Evolutionary conservation across 1,140 invertebrate species (phyloP).

Genomic region (Brachionus rotundiformis): DNA sequence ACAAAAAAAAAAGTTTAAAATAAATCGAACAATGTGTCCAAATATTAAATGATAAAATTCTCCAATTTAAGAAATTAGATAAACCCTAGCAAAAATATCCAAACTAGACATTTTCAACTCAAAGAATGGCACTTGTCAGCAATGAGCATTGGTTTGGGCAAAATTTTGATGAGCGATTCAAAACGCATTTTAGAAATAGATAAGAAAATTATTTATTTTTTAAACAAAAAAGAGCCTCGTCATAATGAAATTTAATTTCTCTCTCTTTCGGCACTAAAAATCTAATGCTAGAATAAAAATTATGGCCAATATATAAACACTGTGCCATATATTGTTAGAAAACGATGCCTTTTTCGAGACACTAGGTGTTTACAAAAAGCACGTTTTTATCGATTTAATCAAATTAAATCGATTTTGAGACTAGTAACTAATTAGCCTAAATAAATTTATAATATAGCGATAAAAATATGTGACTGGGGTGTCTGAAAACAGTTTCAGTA

Average conservation of each 20-base stretch:
- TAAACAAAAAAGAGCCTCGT: slow-evolving; percentile 3
- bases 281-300: no score
- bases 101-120: no score
- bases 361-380: not conserved
- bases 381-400: slow-evolving; percentile 6
- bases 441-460: not conserved
- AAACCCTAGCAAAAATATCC: not conserved
- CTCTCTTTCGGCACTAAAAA: not conserved
- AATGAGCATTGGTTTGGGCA: not conserved
- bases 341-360: not conserved
- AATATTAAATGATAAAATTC: no score
- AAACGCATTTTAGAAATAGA: not conserved
- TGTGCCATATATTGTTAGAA: not conserved
- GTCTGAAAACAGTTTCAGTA: not conserved
- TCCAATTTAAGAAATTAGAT: not conserved
- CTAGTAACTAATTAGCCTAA: not conserved
- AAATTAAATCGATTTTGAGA: slow-evolving; percentile 9
- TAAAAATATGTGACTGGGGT: not conserved
- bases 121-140: not conserved
- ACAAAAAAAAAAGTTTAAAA: no score
- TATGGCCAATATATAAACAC: not conserved
- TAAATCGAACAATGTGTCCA: no score
- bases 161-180: not conserved
- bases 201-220: no score
- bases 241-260: not conserved